Evolutionary conservation across 2,797 vertebrate species (phyloP).

Genomic region (Amblyopsis hoosieri): DNA sequence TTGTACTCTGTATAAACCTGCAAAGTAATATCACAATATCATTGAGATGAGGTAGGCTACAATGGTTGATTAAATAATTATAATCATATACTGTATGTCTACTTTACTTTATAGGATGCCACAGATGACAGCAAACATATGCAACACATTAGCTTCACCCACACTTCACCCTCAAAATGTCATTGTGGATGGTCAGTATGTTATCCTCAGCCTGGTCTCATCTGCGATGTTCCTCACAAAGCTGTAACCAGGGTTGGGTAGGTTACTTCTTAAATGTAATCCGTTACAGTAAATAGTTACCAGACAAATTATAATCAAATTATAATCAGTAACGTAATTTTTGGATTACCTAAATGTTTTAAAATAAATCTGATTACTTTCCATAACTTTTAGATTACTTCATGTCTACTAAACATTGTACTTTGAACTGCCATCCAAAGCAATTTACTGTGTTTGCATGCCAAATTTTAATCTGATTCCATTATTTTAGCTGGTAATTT

Average conservation of each 20-base stretch:
- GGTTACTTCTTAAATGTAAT: too few relatives aligned
- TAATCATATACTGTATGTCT: background rate
- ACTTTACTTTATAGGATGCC: background rate
- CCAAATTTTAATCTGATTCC: too few relatives aligned
- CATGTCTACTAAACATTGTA: too few relatives aligned
- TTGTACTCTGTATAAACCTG: background rate
- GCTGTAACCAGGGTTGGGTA: conserved; percentile 1
- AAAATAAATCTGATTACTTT: too few relatives aligned
- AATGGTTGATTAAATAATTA: background rate
- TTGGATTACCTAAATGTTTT: too few relatives aligned
- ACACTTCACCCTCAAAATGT: background rate
- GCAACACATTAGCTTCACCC: background rate
- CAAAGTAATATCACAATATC: background rate
- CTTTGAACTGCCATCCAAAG: too few relatives aligned
- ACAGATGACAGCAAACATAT: background rate
- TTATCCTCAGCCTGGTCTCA: background rate
- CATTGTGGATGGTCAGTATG: conserved; percentile 16
- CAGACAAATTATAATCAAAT: too few relatives aligned
- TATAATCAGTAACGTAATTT: too few relatives aligned
- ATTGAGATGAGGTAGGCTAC: background rate
- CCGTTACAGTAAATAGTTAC: too few relatives aligned
- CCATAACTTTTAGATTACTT: too few relatives aligned
- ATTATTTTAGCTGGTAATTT: too few relatives aligned
- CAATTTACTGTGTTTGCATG: too few relatives aligned
- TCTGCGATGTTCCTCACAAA: background rate